Conservation (phyloP, 2,113 vertebrate genomes). For the Peromyscus polionotus region DNA sequence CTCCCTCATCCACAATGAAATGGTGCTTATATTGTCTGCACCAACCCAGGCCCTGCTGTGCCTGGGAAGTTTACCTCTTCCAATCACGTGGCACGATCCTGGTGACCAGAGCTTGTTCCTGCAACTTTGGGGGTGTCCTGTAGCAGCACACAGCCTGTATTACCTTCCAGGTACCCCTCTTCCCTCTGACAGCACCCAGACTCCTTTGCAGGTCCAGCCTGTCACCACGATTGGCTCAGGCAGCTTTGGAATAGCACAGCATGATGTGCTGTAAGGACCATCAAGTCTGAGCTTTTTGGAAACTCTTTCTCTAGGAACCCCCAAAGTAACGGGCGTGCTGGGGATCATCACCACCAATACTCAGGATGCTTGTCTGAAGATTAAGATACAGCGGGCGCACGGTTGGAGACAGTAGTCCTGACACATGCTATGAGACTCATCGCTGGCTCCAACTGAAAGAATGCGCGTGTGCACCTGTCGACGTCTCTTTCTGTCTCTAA, state of each 20-base stretch:
- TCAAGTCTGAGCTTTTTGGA: not conserved
- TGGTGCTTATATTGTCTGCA: not conserved
- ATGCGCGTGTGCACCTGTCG: not conserved
- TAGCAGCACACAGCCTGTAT: fast-evolving
- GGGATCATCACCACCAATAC: not conserved
- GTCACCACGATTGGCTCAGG: not conserved
- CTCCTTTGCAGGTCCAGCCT: not conserved
- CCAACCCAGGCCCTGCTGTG: not conserved
- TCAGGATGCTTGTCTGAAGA: not conserved
- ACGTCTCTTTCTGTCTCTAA: not conserved
- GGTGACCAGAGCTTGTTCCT: not conserved
- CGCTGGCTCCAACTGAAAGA: not conserved
- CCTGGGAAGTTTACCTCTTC: not conserved
- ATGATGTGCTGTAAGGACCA: not conserved
- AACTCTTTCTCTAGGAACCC: not conserved
- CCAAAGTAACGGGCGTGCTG: not conserved
- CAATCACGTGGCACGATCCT: not conserved
- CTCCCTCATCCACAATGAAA: not conserved
- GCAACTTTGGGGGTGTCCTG: not conserved
- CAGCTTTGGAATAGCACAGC: not conserved
- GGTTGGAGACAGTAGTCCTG: no score
- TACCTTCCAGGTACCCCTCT: not conserved
- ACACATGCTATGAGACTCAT: not conserved
- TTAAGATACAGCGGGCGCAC: not conserved
- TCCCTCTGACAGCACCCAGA: not conserved